Evolutionary conservation across 1,140 invertebrate genomes (phyloP), one percentile per base, ranked within the genome.

Genomic region (Tetranychus urticae): DNA sequence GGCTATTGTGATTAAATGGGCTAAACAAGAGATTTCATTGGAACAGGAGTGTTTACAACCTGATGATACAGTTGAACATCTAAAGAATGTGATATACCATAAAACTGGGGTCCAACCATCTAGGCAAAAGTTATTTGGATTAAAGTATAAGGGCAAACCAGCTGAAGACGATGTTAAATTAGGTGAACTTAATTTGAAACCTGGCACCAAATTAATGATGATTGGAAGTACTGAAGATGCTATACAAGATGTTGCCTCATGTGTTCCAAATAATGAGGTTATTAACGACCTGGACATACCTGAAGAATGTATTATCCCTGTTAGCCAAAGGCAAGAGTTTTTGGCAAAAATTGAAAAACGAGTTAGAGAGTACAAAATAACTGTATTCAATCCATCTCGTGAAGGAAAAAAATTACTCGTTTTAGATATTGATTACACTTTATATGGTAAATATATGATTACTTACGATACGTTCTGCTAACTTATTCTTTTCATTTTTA

Each of bases 361-460:
- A 67, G 80, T 94, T n/a, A 78, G 81, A 63, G 82, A 87, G 47
- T 92, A 92, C 70, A 80, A 86, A 70, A 82, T 94, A 42, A 82
- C 81, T 48, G 77, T 88, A 60, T 63, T 93, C 23, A 88, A 87
- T 75, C 79, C 83, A 61, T 80, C 86, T 8, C 74, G 90, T 48
- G 77, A 79, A 8, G 82, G 80, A 42, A 96, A 71, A 57, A 92
- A 93, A 68, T 74, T 96, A 10, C 74, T 97, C 3, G 91, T 97
- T 0, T 73, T 97, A 37, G 92, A 97, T 70, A 93, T 97, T 69
- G 92, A 97, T 73, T 96, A 97, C 68, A 97, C 91, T 8, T 72
- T 97, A 12, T 65, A 63, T 52, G 58, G 60, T 62, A 37, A 61
- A 8, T 62, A 62, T 6, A 52, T 8, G 31, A 31, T 37, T n/a